Base-by-base conservation (phyloP, 2,113 vertebrate genomes). In the Empidonax traillii region DNA sequence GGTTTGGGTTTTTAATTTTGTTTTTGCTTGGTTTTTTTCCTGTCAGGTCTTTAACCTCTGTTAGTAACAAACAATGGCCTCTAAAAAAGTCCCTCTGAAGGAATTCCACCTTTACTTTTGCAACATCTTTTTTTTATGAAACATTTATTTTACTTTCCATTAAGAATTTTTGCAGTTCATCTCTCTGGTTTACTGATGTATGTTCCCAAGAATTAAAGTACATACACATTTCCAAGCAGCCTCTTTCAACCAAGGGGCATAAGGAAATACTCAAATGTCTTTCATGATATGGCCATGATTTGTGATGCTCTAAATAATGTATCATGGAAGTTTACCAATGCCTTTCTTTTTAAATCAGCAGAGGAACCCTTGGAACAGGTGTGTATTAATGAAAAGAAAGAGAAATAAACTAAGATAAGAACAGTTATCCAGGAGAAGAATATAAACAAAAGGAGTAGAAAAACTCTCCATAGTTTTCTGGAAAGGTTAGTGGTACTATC, bases 241-340 rank as follows among this genome's bases (percentile, higher is more conserved):
- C 31, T 79, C 39, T 79, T 87, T 85, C 55, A 91, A 92, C 12
- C 51, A 68, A 74, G 25, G 33, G 49, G 62, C 83, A 82, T 49
- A 89, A 71, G 47, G 69, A 92, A 96, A 73, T 1, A 0, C 75
- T 93, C n/a, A 87, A 52, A 74, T 23, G 14, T 69, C 15, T 82
- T 94, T 91, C 62, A 49, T 43, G 77, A 72, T 87, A 84, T 0
- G 7, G 67, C 27, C 2, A 7, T 72, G 74, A 94, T 87, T 89
- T 94, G 52, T 93, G 84, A 78, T 82, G 37, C 61, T 93, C 37
- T 89, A 79, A 76, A 79, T 92, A 85, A 13, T 87, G 31, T 62
- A 87, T 58, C 56, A 93, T 4, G 1, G 88, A 92, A 95, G 61
- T 13, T 39, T 74, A 86, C 3, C 23, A 61, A 59, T 49, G 17